phyloP scores from a whole-genome alignment of 1,140 invertebrate species.

The Nasonia giraulti region DNA sequence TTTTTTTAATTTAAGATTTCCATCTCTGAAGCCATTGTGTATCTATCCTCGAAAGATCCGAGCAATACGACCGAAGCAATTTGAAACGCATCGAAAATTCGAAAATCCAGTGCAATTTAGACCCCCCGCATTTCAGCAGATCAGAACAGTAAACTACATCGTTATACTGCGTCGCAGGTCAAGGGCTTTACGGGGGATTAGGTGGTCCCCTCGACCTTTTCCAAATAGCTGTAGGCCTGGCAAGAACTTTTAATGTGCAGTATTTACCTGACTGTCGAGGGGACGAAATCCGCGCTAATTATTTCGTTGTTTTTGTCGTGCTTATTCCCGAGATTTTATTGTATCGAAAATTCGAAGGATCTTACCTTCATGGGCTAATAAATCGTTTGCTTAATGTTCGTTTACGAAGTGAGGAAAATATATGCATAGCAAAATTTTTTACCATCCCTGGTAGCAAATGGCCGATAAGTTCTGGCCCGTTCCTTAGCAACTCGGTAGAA shows the following conservation, averaged over 20 bases:
- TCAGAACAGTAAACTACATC: not conserved
- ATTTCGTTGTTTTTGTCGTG: not conserved
- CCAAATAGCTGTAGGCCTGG: not conserved
- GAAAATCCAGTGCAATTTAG: not conserved
- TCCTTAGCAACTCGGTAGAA: too few relatives aligned
- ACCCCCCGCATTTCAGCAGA: not conserved
- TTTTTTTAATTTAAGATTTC: too few relatives aligned
- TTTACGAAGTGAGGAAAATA: too few relatives aligned
- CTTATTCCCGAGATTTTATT: not conserved
- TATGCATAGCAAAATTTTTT: too few relatives aligned
- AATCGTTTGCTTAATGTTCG: too few relatives aligned
- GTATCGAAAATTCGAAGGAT: too few relatives aligned
- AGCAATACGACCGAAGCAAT: not conserved
- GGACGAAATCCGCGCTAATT: constrained; percentile 15
- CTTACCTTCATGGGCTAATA: too few relatives aligned
- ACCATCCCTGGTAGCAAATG: too few relatives aligned
- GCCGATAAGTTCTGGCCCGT: too few relatives aligned
- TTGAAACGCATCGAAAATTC: not conserved
- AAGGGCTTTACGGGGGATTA: not conserved
- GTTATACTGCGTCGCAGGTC: not conserved
- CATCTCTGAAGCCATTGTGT: too few relatives aligned
- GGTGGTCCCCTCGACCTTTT: not conserved
- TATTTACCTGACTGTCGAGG: not conserved
- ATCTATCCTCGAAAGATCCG: too few relatives aligned
- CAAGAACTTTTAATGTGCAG: not conserved